Percentiles rank a stretch among this genome's conserved stretches.
These are phyloP conservation scores for Scaptomyza flava DNA, from an alignment of 2,888 invertebrate genomes.

Conservation along the genomic window DNA sequence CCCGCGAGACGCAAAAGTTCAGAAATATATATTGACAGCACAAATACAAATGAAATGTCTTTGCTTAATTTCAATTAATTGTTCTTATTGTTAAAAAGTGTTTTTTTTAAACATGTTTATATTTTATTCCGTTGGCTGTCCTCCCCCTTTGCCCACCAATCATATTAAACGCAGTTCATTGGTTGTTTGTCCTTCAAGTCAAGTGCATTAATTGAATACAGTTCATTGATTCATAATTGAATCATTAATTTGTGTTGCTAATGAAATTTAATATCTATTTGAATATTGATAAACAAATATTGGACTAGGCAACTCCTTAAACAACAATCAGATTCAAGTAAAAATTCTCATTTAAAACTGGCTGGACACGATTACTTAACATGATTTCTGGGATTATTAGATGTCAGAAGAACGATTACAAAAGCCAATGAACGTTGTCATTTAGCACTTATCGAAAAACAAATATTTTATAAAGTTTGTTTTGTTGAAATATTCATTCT, in stretches of 20 bases:
- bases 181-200: slow-evolving; percentile 66
- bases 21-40: slow-evolving; percentile 72
- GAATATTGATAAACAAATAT: slow-evolving; percentile 1
- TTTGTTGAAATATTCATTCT: neutral
- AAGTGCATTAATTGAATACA: slow-evolving; percentile 42
- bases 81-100: slow-evolving; percentile 56
- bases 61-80: slow-evolving; percentile 71
- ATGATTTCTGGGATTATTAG: neutral
- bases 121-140: neutral
- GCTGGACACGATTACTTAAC: slow-evolving; percentile 15
- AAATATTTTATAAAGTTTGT: neutral
- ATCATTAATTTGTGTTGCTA: slow-evolving; percentile 43
- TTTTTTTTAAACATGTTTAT: slow-evolving; percentile 46
- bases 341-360: neutral
- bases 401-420: neutral
- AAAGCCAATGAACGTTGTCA: neutral
- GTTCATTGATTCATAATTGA: slow-evolving; percentile 75
- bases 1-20: slow-evolving; percentile 65
- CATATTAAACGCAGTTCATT: slow-evolving; percentile 34
- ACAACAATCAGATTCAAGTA: neutral
- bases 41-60: slow-evolving; percentile 55
- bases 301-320: slow-evolving; percentile 8
- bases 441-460: neutral
- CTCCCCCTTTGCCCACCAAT: neutral
- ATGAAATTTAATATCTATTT: slow-evolving; percentile 41